Percentiles rank a stretch among this genome's conserved stretches.
Evolutionary conservation across 1,140 invertebrate species (phyloP).

Genomic region (Drosophila sturtevanti): DNA sequence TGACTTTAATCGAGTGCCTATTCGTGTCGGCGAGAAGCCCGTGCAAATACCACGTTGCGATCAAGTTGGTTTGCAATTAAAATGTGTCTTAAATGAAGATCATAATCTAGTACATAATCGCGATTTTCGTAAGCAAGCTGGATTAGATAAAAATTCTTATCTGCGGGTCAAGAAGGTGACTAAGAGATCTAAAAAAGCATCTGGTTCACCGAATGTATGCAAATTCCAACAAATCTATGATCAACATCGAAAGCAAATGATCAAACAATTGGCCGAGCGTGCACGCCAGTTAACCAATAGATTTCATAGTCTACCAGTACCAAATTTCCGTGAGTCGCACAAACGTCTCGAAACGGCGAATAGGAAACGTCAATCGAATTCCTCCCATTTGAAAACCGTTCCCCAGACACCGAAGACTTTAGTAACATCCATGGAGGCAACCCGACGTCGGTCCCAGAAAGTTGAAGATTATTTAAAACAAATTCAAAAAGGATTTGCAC

Average conservation of each 20-base stretch:
- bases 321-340: slow-evolving; percentile 43
- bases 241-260: not conserved
- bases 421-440: slow-evolving; percentile 18
- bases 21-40: not conserved
- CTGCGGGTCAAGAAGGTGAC: not conserved
- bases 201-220: not conserved
- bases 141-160: slow-evolving; percentile 18
- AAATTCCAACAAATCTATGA: slow-evolving; percentile 31
- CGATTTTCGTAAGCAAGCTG: slow-evolving; percentile 43
- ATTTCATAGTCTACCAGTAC: slow-evolving; percentile 50
- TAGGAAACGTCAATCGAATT: not conserved
- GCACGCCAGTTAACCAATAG: not conserved
- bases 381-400: slow-evolving; percentile 19
- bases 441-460: not conserved
- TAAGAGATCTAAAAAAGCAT: not conserved
- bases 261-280: not conserved
- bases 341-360: slow-evolving; percentile 13
- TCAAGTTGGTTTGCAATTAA: slow-evolving; percentile 19
- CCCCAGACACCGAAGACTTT: slow-evolving; percentile 41
- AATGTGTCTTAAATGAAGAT: slow-evolving; percentile 28
- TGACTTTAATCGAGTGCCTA: not conserved
- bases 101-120: not conserved
- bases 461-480: not conserved
- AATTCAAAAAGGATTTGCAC: not conserved
- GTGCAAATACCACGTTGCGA: slow-evolving; percentile 17